Evolutionary conservation across 2,888 invertebrate genomes (phyloP).

Genomic region (Ennomos erosarius): DNA sequence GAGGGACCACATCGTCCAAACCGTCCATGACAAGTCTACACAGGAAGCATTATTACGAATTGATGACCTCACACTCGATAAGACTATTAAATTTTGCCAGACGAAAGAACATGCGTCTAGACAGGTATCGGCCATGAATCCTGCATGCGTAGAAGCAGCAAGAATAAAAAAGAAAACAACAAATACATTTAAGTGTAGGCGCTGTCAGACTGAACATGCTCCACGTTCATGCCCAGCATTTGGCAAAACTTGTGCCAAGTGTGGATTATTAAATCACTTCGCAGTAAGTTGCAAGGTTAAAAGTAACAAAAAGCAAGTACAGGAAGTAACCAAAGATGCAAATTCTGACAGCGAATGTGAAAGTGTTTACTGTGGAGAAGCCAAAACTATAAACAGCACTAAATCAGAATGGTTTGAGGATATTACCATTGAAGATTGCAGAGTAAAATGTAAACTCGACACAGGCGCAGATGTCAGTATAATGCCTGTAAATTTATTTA

Average conservation of each 20-base stretch:
- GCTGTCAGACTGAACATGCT: not conserved
- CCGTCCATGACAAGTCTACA: not conserved
- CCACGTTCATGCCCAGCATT: constrained; percentile 1
- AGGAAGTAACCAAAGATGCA: not conserved
- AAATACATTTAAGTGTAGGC: not conserved
- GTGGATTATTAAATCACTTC: not conserved
- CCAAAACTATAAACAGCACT: not conserved
- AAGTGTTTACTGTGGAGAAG: constrained; percentile 1
- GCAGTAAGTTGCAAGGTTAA: constrained; percentile 10
- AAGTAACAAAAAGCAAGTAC: not conserved
- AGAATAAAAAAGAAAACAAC: not conserved
- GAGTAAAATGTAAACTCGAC: constrained; percentile 1
- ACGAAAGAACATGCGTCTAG: not conserved
- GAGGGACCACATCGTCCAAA: too few relatives aligned
- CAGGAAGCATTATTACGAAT: not conserved
- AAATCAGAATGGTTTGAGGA: not conserved
- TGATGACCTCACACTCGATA: not conserved
- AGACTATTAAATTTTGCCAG: constrained; percentile 1
- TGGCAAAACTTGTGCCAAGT: constrained; percentile 4
- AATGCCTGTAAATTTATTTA: not conserved
- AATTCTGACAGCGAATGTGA: not conserved
- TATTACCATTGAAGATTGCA: not conserved
- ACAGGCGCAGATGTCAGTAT: constrained; percentile 1
- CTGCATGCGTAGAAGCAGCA: not conserved
- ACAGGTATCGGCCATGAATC: not conserved